Conservation (phyloP, 2,113 vertebrate genomes). For the Notothenia coriiceps region DNA sequence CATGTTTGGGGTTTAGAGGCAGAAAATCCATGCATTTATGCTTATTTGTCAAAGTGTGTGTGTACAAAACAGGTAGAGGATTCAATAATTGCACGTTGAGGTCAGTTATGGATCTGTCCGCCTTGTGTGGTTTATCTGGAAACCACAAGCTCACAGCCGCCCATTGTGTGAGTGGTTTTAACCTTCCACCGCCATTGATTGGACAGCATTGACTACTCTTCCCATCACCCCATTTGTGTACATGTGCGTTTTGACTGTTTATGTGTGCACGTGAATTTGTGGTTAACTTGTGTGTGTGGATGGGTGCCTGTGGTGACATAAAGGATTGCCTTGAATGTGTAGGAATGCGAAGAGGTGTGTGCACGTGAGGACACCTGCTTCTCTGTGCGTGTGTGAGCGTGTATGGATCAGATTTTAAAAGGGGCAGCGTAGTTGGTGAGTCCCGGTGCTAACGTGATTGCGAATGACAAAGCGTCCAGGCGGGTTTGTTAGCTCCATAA, state of each 20-base stretch:
- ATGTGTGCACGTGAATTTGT: conserved; percentile 36
- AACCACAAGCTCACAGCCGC: conserved; percentile 77
- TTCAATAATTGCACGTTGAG: conserved; percentile 76
- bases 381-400: conserved; percentile 31
- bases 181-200: conserved; percentile 84
- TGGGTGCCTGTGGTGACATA: conserved; percentile 19
- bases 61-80: conserved; percentile 51
- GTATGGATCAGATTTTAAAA: conserved; percentile 80
- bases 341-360: conserved; percentile 48
- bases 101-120: conserved; percentile 75
- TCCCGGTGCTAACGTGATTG: conserved; percentile 86
- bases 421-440: conserved; percentile 73
- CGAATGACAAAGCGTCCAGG: conserved; percentile 87
- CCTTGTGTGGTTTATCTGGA: conserved; percentile 70
- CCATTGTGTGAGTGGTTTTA: conserved; percentile 82
- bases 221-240: conserved; percentile 24
- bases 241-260: conserved; percentile 1
- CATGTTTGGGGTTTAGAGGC: background rate
- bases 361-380: conserved; percentile 38
- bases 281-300: background rate
- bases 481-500: conserved; percentile 89
- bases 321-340: conserved; percentile 42
- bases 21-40: background rate
- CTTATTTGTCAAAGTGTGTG: conserved; percentile 17
- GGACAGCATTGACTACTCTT: conserved; percentile 73